Conservation (phyloP, 2,888 invertebrate genomes). For the Callyntrura guangdongensis region DNA sequence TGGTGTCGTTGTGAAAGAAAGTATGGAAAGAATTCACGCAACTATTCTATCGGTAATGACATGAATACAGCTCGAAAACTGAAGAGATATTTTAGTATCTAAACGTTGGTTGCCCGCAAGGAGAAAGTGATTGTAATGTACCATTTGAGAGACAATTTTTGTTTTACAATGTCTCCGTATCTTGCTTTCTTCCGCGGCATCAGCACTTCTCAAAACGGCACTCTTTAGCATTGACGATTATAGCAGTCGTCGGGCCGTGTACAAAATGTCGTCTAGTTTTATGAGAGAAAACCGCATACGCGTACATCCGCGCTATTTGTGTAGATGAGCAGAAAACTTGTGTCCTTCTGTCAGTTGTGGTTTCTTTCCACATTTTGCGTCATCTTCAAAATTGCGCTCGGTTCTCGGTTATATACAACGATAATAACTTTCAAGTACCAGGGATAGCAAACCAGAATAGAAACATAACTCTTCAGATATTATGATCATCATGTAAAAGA, state of each 20-base stretch:
- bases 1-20: neutral
- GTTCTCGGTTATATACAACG: neutral
- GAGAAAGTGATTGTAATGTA: conserved; percentile 14
- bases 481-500: neutral
- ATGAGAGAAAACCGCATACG: conserved; percentile 19
- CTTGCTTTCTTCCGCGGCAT: conserved; percentile 26
- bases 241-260: conserved; percentile 27
- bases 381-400: neutral
- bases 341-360: neutral
- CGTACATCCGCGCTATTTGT: neutral
- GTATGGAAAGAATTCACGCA: neutral
- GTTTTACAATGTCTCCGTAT: neutral
- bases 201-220: conserved; percentile 39
- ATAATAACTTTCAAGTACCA: neutral
- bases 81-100: neutral
- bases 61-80: too few species aligned
- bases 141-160: neutral
- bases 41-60: too few species aligned
- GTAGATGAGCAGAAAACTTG: neutral
- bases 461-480: neutral
- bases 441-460: too few species aligned
- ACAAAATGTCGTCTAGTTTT: conserved; percentile 40
- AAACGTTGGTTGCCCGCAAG: conserved; percentile 34
- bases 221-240: neutral
- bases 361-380: neutral